Evolutionary conservation across 2,797 vertebrate species (phyloP).

Genomic region (Oreochromis grahami): DNA sequence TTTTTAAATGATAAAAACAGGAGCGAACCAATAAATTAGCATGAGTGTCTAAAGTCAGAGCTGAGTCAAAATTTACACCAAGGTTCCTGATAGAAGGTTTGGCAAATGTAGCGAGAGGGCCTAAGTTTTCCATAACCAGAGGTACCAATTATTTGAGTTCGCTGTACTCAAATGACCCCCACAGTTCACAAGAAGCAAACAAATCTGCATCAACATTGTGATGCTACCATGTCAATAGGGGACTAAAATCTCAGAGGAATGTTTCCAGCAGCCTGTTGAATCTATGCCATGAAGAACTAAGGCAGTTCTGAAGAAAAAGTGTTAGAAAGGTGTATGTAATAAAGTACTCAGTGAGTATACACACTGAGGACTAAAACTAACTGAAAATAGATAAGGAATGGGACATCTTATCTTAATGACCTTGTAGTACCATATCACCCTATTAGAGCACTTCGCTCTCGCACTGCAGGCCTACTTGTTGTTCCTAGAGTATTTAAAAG

Average conservation of each 20-base stretch:
- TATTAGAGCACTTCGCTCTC: neutral
- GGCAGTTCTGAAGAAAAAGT: neutral
- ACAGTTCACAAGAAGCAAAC: neutral
- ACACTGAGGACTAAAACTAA: neutral
- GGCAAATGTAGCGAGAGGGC: neutral
- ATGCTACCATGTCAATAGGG: neutral
- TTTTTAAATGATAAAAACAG: neutral
- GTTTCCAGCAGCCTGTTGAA: neutral
- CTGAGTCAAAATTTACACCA: neutral
- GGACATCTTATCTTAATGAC: neutral
- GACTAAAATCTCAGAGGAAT: neutral
- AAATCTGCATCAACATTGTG: neutral
- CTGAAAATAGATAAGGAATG: neutral
- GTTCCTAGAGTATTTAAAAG: neutral
- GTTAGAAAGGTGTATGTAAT: neutral
- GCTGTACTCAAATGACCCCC: neutral
- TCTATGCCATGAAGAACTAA: neutral
- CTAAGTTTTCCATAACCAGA: accelerated
- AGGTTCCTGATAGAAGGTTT: neutral
- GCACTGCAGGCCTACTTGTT: accelerated
- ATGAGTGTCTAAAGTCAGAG: neutral
- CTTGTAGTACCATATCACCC: accelerated
- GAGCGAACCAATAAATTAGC: accelerated
- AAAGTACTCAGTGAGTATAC: neutral
- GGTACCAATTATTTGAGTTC: neutral